Percentiles rank a stretch among this genome's conserved stretches.
These are phyloP conservation scores for Gadus chalcogrammus DNA, from an alignment of 2,113 vertebrate genomes.

Conservation along the genomic window DNA sequence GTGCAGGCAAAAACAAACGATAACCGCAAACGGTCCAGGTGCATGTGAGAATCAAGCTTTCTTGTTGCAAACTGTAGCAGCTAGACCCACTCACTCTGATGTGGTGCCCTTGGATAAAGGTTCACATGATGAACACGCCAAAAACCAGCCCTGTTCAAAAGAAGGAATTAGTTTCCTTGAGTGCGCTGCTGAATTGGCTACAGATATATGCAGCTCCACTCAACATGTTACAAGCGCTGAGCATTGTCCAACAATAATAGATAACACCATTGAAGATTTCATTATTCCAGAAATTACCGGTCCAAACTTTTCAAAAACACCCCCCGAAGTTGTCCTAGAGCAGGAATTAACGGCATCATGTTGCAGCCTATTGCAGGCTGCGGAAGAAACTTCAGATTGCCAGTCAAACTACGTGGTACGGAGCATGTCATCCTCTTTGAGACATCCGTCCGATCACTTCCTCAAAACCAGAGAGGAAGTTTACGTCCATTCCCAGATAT, in stretches of 20 bases:
- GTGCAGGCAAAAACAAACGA: slow-evolving; percentile 14
- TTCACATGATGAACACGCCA: neutral
- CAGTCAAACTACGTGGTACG: slow-evolving; percentile 35
- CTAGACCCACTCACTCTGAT: neutral
- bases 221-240: neutral
- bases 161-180: neutral
- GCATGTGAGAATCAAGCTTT: slow-evolving; percentile 17
- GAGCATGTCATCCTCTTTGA: slow-evolving; percentile 47
- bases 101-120: neutral
- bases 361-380: slow-evolving; percentile 22
- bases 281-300: slow-evolving; percentile 25
- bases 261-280: slow-evolving; percentile 9
- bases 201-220: neutral
- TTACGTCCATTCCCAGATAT: slow-evolving; percentile 69
- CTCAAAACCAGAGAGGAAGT: slow-evolving; percentile 67
- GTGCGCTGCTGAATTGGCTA: neutral
- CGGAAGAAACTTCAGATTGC: slow-evolving; percentile 40
- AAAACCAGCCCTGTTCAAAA: neutral
- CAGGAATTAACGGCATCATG: slow-evolving; percentile 29
- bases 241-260: slow-evolving; percentile 7
- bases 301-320: slow-evolving; percentile 28
- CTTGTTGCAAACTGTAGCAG: neutral
- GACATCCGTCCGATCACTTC: slow-evolving; percentile 64
- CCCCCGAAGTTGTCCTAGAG: slow-evolving; percentile 19
- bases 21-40: slow-evolving; percentile 2